Evolutionary conservation across 37 sponge, comb jelly and placozoan species (phyloP), one percentile per base, ranked within the genome.

Genomic region (Geodia barretti): DNA sequence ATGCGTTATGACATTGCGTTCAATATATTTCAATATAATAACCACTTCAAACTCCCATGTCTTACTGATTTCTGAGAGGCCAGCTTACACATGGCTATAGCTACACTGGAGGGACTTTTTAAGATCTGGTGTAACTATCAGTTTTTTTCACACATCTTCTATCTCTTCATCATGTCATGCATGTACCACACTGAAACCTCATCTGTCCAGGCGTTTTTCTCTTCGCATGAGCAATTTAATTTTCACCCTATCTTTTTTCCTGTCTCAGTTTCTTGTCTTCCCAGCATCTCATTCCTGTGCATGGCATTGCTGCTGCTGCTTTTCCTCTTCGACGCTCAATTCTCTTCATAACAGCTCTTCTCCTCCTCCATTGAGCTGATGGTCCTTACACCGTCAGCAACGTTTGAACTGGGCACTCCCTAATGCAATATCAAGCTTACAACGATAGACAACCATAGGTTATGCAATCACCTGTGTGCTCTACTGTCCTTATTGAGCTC

Each of bases 311-410:
- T 54, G 66, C n/a, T n/a, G n/a, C 68, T 26, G 82, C 95, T 60
- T 84, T 92, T 60, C 71, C 86, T 63, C 92, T 83, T 39, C 89
- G 78, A 11, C 86, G 36, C 24, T 84, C 88, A 26, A 92, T 79
- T 32, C 96, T 75, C 39, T 90, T 90, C 36, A 63, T 42, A 99
- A 61, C 69, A 97, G 97, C 20, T 90, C 39, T 90, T 87, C 85
- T 99, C 99, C 66, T 99, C 97, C 62, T 99, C 97, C 99, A 99
- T 99, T 61, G 86, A 75, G n/a, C 75, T 71, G 36, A 99, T 99
- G 70, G 96, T 97, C 78, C 76, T 92, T 25, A 92, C 79, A 0
- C 96, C 90, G 24, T 99, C 97, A 29, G 79, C 88, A 26, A 93
- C 92, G 47, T n/a, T 85, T 89, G 66, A 92, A 95, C 72, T 92